Evolutionary conservation across 2,113 vertebrate species (phyloP).

Genomic region (Ailurus styani): DNA sequence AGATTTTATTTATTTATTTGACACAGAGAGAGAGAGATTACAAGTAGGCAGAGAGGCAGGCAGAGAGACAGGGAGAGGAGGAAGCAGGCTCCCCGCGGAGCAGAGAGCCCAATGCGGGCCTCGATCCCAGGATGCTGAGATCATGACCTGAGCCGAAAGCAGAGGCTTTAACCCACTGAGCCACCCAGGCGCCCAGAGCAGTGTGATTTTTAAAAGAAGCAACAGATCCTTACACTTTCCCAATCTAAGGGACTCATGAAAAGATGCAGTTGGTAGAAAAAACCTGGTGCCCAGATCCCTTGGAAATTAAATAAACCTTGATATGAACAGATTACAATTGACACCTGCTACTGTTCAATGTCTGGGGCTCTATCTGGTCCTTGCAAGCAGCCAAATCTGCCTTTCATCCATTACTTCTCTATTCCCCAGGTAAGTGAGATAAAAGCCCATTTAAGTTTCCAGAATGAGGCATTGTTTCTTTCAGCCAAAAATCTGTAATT

Average conservation of each 20-base stretch:
- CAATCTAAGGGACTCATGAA: neutral
- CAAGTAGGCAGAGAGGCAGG: no score
- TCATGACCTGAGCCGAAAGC: no score
- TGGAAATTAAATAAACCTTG: neutral
- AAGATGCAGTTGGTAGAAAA: neutral
- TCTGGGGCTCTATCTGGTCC: neutral
- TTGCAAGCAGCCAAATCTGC: neutral
- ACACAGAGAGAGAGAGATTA: no score
- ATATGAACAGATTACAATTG: neutral
- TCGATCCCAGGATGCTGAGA: no score
- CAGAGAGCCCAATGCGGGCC: no score
- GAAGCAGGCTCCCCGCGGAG: no score
- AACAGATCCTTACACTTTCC: neutral
- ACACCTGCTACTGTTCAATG: neutral
- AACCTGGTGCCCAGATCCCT: neutral
- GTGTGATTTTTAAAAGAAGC: neutral
- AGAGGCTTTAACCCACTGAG: no score
- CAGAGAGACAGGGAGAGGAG: no score
- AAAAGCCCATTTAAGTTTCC: constrained; percentile 8
- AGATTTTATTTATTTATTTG: no score
- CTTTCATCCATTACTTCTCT: neutral
- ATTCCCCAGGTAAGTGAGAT: neutral
- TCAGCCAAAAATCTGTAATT: constrained; percentile 36
- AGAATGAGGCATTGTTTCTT: constrained; percentile 9
- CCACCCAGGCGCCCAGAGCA: no score